phyloP scores from a whole-genome alignment of 2,113 vertebrate genomes.

The Pangasianodon hypophthalmus region DNA sequence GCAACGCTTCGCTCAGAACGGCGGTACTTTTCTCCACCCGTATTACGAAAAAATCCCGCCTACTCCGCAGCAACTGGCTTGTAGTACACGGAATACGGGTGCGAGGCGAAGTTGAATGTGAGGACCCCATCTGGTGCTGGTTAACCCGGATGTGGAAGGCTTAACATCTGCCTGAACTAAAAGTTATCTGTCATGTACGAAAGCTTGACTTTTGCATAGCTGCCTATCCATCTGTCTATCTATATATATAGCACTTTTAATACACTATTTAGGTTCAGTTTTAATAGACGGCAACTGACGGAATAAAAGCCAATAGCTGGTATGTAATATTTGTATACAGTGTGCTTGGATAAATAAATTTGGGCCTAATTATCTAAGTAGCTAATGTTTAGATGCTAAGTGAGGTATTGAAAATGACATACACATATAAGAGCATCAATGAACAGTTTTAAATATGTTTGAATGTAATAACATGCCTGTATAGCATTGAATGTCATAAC shows the following conservation, averaged over 20 bases:
- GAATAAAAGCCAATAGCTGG: not conserved
- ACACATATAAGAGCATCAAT: not conserved
- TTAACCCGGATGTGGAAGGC: constrained; percentile 60
- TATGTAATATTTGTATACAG: not conserved
- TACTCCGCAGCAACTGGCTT: not conserved
- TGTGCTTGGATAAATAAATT: not conserved
- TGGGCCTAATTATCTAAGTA: not conserved
- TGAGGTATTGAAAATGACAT: not conserved
- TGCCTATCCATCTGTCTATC: not conserved
- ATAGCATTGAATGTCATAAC: not conserved
- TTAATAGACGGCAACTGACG: not conserved
- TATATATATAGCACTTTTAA: not conserved
- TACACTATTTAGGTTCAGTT: not conserved
- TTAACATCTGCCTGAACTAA: constrained; percentile 15
- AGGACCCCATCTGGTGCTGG: not conserved
- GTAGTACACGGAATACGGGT: not conserved
- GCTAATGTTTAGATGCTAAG: not conserved
- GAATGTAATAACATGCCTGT: not conserved
- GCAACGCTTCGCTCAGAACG: not conserved
- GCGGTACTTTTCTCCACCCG: constrained; percentile 20
- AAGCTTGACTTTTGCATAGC: constrained; percentile 2
- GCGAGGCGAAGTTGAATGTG: not conserved
- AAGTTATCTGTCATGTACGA: constrained; percentile 5
- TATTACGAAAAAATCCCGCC: not conserved
- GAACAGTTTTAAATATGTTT: not conserved